Evolutionary conservation across 2,888 invertebrate genomes (phyloP).

Genomic region (Petrophora chlorosata): DNA sequence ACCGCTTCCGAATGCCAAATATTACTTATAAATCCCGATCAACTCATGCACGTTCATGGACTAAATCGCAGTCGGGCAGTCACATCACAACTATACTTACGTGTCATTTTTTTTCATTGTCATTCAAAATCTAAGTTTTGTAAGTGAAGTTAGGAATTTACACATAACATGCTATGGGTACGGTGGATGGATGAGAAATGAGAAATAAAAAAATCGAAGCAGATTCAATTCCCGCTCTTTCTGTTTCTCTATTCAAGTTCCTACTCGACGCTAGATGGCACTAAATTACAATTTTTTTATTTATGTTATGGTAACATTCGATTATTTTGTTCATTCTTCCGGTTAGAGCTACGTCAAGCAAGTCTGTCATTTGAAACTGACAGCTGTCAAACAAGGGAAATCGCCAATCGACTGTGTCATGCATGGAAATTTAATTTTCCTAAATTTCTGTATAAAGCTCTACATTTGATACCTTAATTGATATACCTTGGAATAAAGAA

Average conservation of each 20-base stretch:
- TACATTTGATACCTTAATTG: background rate
- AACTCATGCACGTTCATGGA: background rate
- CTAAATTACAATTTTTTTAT: background rate
- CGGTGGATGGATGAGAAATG: no score
- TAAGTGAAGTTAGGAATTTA: no score
- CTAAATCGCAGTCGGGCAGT: no score
- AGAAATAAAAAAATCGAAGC: no score
- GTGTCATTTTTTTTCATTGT: no score
- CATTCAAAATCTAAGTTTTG: no score
- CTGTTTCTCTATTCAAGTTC: no score
- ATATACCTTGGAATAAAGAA: background rate
- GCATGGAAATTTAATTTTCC: conserved; percentile 16
- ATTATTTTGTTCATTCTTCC: conserved; percentile 37
- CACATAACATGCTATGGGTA: no score
- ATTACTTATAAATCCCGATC: background rate
- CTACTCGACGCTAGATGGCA: conserved; percentile 33
- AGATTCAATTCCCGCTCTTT: no score
- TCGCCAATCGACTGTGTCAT: conserved; percentile 22
- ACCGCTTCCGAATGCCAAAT: conserved; percentile 26
- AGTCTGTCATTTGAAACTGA: conserved; percentile 36
- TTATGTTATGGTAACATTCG: conserved; percentile 15
- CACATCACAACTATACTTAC: no score
- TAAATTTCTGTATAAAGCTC: background rate
- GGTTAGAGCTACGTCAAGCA: conserved; percentile 6
- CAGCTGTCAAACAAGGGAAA: conserved; percentile 39